A percentile compares a stretch with the other conserved stretches of the same genome.
Conservation (phyloP, 1,140 invertebrate species). For the Eriocheir sinensis region DNA sequence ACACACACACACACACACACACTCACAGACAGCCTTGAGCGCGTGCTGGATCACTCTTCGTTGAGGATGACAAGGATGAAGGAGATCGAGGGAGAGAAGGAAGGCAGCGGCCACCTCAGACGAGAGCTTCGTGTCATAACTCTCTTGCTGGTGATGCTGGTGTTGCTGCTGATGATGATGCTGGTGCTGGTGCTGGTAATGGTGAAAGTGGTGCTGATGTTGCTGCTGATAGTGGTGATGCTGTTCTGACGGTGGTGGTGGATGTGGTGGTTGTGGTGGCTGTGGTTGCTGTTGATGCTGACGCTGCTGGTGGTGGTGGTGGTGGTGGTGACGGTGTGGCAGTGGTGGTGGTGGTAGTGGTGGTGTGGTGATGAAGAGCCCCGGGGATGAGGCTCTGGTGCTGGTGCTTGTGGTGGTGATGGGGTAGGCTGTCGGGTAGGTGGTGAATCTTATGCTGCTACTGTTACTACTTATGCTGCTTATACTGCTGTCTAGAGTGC, state of each 20-base stretch:
- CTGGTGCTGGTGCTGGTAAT: neutral
- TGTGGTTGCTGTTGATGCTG: too few species aligned
- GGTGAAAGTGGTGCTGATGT: too few species aligned
- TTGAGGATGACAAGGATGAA: constrained; percentile 37
- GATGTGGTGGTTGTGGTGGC: neutral
- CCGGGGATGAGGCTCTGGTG: too few species aligned
- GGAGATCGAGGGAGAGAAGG: constrained; percentile 64
- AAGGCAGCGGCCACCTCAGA: constrained; percentile 56
- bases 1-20: too few species aligned
- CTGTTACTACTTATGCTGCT: neutral
- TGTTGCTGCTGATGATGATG: neutral
- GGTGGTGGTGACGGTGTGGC: neutral
- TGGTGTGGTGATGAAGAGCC: too few species aligned
- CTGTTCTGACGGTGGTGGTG: neutral
- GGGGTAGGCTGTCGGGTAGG: neutral
- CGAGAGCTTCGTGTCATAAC: neutral
- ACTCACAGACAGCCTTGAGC: constrained; percentile 8
- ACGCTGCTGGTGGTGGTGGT: neutral
- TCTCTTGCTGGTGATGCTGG: neutral
- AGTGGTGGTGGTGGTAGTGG: neutral
- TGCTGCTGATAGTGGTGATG: neutral
- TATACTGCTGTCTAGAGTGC: neutral
- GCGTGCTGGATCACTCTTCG: constrained; percentile 42
- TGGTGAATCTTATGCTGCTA: neutral
- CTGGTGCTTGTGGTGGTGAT: neutral